Conservation (phyloP, 2,797 vertebrate genomes). For the Tinamus major region DNA sequence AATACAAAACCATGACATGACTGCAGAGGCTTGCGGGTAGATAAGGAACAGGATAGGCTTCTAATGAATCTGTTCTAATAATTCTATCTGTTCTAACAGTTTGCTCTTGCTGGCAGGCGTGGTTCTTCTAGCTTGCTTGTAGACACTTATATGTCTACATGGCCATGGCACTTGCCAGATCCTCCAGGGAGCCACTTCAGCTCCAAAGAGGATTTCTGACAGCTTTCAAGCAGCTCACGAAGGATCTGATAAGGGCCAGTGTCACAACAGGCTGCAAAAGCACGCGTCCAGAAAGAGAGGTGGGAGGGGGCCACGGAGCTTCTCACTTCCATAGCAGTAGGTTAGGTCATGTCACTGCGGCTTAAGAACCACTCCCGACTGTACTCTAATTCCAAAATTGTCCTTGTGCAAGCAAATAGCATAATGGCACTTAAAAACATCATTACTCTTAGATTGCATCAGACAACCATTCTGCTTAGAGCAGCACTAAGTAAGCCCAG, state of each 20-base stretch:
- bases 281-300: neutral
- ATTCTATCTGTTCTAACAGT: neutral
- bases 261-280: neutral
- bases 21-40: neutral
- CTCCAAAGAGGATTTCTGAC: neutral
- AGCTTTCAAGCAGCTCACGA: neutral
- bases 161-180: neutral
- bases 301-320: neutral
- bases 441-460: neutral
- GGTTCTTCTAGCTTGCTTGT: neutral
- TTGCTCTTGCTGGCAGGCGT: neutral
- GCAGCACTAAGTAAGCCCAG: neutral
- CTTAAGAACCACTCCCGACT: neutral
- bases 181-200: neutral
- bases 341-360: neutral
- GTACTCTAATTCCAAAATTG: neutral
- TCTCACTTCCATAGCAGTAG: neutral
- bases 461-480: neutral
- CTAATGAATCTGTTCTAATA: neutral
- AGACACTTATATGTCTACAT: neutral
- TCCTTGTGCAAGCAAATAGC: neutral
- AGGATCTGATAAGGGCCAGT: neutral
- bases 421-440: neutral
- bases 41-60: neutral
- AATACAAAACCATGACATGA: neutral